Conservation (phyloP, 2,113 vertebrate genomes). For the Nothobranchius kuhntae region DNA sequence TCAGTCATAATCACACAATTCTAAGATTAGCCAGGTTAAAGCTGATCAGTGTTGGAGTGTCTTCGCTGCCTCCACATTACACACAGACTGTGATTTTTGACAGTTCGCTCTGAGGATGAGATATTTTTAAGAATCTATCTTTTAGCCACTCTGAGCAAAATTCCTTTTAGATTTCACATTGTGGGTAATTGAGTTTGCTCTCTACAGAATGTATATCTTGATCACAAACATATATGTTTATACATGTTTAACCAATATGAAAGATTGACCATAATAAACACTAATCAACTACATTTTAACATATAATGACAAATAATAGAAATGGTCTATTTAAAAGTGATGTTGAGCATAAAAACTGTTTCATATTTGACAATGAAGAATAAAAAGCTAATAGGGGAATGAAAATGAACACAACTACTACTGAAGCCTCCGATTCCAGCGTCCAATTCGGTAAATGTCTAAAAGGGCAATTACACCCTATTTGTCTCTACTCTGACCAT, state of each 20-base stretch:
- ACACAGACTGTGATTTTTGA: constrained; percentile 1
- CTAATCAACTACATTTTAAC: neutral
- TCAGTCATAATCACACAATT: neutral
- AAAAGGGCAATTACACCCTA: too few relatives aligned
- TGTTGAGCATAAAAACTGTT: neutral
- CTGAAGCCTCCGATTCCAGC: too few relatives aligned
- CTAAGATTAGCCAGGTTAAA: neutral
- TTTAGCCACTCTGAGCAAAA: neutral
- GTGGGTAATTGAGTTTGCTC: neutral
- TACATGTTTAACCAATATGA: neutral
- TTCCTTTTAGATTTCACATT: neutral
- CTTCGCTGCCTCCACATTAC: neutral
- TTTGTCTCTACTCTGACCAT: too few relatives aligned
- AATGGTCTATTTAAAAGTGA: neutral
- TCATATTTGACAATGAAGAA: neutral
- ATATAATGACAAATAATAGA: neutral
- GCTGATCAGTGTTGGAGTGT: neutral
- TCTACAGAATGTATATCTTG: neutral
- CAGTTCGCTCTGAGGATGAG: neutral
- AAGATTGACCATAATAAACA: neutral
- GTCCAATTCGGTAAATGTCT: too few relatives aligned
- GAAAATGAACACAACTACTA: too few relatives aligned
- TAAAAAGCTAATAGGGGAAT: neutral
- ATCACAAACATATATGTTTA: neutral
- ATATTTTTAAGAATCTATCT: neutral